Conservation (phyloP, 2,113 vertebrate genomes). For the Cavia aperea region DNA sequence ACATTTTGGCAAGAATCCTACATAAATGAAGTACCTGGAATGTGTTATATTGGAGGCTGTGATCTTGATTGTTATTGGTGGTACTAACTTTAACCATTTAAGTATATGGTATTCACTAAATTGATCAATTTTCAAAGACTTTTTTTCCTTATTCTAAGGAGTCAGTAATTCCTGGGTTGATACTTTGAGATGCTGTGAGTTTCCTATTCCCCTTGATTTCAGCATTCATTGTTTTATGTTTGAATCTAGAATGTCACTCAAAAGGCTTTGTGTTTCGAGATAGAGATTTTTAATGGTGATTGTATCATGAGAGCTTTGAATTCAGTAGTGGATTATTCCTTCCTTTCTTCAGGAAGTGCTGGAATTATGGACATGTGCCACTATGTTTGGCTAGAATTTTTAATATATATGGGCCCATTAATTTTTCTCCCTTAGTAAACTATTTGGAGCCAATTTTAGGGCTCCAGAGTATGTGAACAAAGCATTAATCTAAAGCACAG, state of each 20-base stretch:
- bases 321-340: not conserved
- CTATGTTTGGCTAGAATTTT: not conserved
- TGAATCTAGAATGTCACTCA: not conserved
- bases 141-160: not conserved
- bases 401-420: not conserved
- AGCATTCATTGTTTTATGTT: not conserved
- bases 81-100: not conserved
- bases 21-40: not conserved
- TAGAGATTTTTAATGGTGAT: not conserved
- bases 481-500: not conserved
- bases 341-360: not conserved
- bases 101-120: not conserved
- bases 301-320: not conserved
- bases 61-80: not conserved
- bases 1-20: not conserved
- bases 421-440: not conserved
- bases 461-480: not conserved
- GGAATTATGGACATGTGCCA: not conserved
- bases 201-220: not conserved
- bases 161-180: not conserved
- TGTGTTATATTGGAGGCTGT: not conserved
- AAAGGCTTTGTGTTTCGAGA: not conserved
- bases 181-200: not conserved
- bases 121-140: not conserved
- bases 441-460: not conserved